phyloP scores from a whole-genome alignment of 1,140 invertebrate genomes.

The Drosophila jambulina region DNA sequence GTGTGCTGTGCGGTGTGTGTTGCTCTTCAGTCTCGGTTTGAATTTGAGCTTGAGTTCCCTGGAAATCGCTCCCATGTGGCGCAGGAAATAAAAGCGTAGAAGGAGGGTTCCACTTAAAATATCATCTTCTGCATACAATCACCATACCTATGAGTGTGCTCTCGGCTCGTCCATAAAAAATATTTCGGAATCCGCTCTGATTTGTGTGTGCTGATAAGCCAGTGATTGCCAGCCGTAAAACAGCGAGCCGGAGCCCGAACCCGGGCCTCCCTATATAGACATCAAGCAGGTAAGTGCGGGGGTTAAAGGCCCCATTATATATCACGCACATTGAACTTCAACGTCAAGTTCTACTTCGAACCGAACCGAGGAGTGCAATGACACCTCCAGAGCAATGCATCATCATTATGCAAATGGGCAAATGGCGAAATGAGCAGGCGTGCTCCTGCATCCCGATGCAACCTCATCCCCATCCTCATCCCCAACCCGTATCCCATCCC shows the following conservation, averaged over 20 bases:
- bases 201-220: constrained; percentile 64
- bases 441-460: constrained; percentile 60
- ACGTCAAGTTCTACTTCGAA: constrained; percentile 6
- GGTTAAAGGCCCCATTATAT: constrained; percentile 11
- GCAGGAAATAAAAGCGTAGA: constrained; percentile 54
- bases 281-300: constrained; percentile 57
- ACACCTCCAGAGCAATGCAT: constrained; percentile 29
- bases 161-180: constrained; percentile 12
- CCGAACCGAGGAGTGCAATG: constrained; percentile 52
- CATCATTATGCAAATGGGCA: constrained; percentile 71
- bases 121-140: constrained; percentile 67
- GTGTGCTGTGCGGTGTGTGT: constrained; percentile 14
- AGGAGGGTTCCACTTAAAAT: constrained; percentile 40
- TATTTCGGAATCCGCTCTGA: constrained; percentile 49
- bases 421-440: constrained; percentile 26
- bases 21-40: constrained; percentile 4
- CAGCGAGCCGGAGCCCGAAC: constrained; percentile 11
- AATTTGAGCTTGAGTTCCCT: constrained; percentile 41
- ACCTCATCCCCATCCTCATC: background rate
- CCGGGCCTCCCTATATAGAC: constrained; percentile 21
- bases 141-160: constrained; percentile 34
- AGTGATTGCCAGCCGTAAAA: constrained; percentile 52
- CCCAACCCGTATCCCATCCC: background rate
- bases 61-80: constrained; percentile 79
- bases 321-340: constrained; percentile 56